These are phyloP conservation scores for Xenentodon cancila DNA, from an alignment of 2,797 vertebrate species.

Conservation along the genomic window DNA sequence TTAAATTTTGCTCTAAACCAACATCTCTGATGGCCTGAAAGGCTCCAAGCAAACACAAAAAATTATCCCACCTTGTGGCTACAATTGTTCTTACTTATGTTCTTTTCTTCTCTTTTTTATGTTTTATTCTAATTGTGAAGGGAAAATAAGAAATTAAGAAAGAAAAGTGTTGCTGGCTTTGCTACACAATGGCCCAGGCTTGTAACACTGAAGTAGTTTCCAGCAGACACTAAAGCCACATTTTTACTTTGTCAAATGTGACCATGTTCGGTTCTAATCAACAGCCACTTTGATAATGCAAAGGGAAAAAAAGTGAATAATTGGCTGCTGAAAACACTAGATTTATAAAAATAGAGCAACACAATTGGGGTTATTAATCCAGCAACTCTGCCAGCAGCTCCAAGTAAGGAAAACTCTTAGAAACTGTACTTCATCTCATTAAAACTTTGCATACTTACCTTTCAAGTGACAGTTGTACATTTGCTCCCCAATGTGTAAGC, in stretches of 20 bases:
- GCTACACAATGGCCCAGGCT: background rate
- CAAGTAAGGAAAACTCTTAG: no score
- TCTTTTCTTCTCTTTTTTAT: background rate
- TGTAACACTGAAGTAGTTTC: constrained; percentile 3
- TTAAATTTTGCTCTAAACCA: background rate
- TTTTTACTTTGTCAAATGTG: background rate
- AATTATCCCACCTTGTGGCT: no score
- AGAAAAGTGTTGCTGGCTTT: background rate
- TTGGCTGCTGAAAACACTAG: background rate
- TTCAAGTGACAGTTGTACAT: no score
- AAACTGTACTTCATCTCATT: no score
- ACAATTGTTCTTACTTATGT: no score
- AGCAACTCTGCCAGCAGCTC: no score
- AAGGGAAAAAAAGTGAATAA: background rate
- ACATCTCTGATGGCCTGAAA: background rate
- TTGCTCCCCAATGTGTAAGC: no score
- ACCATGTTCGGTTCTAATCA: background rate
- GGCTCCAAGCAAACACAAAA: no score
- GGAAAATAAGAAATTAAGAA: background rate
- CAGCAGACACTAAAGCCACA: background rate
- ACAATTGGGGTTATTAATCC: no score
- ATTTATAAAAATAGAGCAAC: background rate
- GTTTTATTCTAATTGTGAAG: background rate
- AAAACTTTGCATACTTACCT: no score
- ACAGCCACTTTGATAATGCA: background rate